phyloP scores from a whole-genome alignment of 2,888 invertebrate genomes.

The Sisyra terminalis region DNA sequence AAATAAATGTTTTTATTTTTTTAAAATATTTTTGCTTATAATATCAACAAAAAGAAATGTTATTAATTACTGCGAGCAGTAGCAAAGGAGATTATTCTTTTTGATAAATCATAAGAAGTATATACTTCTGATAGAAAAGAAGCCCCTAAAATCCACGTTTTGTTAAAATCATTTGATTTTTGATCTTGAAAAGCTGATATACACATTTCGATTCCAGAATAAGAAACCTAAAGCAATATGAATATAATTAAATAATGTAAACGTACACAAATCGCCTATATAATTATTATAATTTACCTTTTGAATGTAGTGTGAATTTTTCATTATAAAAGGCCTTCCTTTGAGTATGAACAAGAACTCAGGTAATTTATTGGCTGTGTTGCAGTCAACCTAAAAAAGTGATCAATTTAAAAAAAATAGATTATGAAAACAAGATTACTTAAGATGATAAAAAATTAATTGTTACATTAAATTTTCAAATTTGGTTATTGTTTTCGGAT shows the following conservation, averaged over 20 bases:
- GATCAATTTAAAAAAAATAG: conserved; percentile 5
- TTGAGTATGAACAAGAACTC: conserved; percentile 37
- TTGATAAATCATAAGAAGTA: conserved; percentile 27
- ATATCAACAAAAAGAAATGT: too few relatives aligned
- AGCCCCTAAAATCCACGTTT: conserved; percentile 28
- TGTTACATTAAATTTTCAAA: too few relatives aligned
- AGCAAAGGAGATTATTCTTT: conserved; percentile 26
- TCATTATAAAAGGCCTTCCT: conserved; percentile 38
- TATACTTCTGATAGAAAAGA: conserved; percentile 31
- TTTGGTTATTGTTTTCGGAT: too few relatives aligned
- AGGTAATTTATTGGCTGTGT: conserved; percentile 38
- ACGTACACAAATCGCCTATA: background rate
- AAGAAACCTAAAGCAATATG: conserved; percentile 22
- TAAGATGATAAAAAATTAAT: too few relatives aligned
- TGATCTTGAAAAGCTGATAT: conserved; percentile 25
- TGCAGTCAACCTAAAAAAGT: conserved; percentile 38
- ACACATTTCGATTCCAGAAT: conserved; percentile 22
- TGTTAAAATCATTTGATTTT: conserved; percentile 12
- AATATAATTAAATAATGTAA: background rate
- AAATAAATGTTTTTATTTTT: background rate
- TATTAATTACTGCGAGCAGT: conserved; percentile 16
- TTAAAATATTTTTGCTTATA: background rate
- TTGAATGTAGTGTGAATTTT: conserved; percentile 42
- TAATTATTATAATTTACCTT: conserved; percentile 19
- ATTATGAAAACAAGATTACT: background rate